Evolutionary conservation across 2,113 vertebrate genomes (phyloP), one percentile per base, ranked within the genome.

Genomic region (Paramormyrops kingsleyae): DNA sequence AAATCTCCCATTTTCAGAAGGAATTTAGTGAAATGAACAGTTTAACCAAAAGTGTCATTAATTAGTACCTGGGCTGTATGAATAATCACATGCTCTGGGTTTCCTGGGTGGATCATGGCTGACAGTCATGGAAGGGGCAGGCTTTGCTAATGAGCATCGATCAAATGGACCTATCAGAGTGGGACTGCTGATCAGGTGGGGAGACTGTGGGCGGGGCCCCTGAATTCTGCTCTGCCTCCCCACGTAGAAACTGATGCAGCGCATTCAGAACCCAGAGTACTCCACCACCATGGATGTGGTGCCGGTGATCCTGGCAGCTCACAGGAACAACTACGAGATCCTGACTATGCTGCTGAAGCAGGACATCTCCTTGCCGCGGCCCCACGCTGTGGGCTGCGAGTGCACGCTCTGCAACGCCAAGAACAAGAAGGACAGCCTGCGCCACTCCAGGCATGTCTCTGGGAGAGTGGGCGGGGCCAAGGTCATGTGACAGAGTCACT

Each of bases 211-310:
- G 62, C n/a, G n/a, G 24, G n/a, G 9, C 9, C 62, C n/a, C 62
- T 70, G 62, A 70, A 5, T 31, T 70, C n/a, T 70, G 27, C 62
- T 13, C 62, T 27, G n/a, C 62, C n/a, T 27, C 62, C n/a, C 5
- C 93, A 94, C 94, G 88, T 92, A 99, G 99, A 99, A 99, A 97
- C 94, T 99, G 92, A 98, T 99, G 97, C 98, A 99, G 94, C 96
- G 97, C 84, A 99, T 99, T 93, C 98, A 99, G 94, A 99, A 99
- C 93, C 98, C 99, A 0, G 99, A 99, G 92, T 99, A 99, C 90
- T 99, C 99, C 70, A 99, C 99, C 19, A 99, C 98, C 74, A 99
- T 99, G 98, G 99, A 99, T 87, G 97, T 99, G 89, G 98, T 98
- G 44, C 99, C 99, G 15, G 98, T 99, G 90, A 99, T 99, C 95